Base-by-base conservation (phyloP, 2,888 invertebrate genomes). In the Pristionchus maxplancki region DNA sequence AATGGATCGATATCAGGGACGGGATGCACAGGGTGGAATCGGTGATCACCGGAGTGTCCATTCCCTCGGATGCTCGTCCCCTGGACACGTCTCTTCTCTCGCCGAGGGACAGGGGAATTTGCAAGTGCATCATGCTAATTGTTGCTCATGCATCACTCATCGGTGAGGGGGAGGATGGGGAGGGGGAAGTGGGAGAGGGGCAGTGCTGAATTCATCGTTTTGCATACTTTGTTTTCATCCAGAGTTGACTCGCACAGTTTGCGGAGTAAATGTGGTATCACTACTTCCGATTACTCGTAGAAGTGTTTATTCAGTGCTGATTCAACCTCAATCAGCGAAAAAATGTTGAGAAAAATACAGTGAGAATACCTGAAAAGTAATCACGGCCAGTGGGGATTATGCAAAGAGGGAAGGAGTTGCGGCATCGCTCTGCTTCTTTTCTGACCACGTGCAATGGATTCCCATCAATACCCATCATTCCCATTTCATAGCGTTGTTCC, bases 141-240 rank as follows among this genome's bases (percentile, higher is more conserved):
- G 92, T 92, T 34, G 90, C 91, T n/a, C 92, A 92, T 78, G 93
- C 93, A 44, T 91, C 92, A 11, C 88, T 93, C 9, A 93, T 93
- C 50, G 92, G 92, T 87, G 20, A 62, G 50, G 17, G 5, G 24
- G 2, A 34, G 15, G 31, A 67, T n/a, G n/a, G n/a, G n/a, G n/a
- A n/a, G 0, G n/a, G 2, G n/a, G 28, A 64, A 28, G 64, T 62
- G 24, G 62, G 62, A n/a, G 24, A 62, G n/a, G n/a, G n/a, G n/a
- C n/a, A n/a, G n/a, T n/a, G n/a, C n/a, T n/a, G n/a, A n/a, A n/a
- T n/a, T n/a, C n/a, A n/a, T n/a, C n/a, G n/a, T n/a, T n/a, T n/a
- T n/a, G n/a, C n/a, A n/a, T n/a, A n/a, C n/a, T n/a, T 44, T 44
- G 44, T 44, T 44, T 44, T 44, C 44, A 11, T 44, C 6, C 44